These are phyloP conservation scores for Scelioninae gen. 2 DNA, from an alignment of 2,888 invertebrate species.

Conservation along the genomic window DNA sequence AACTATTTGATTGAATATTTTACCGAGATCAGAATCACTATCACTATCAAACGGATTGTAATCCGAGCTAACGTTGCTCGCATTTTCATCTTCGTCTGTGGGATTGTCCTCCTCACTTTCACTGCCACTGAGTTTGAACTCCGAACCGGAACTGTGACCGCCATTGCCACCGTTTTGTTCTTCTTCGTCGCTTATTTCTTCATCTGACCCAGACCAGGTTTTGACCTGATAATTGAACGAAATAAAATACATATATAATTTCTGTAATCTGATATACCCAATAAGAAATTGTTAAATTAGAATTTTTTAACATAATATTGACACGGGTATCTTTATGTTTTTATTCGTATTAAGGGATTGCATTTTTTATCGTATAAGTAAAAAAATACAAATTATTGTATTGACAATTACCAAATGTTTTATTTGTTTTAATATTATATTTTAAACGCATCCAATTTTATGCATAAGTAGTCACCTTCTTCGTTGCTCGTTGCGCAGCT, in stretches of 20 bases:
- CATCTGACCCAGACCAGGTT: constrained; percentile 74
- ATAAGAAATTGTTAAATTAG: no score
- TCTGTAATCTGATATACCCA: no score
- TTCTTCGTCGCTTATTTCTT: constrained; percentile 79
- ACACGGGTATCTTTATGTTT: no score
- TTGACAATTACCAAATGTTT: neutral
- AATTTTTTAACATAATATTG: no score
- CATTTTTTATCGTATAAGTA: no score
- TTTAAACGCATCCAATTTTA: no score
- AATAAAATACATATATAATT: no score
- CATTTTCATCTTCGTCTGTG: constrained; percentile 75
- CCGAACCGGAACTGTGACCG: constrained; percentile 76
- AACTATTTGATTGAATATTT: no score
- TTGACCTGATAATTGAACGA: no score
- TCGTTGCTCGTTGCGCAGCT: constrained; percentile 78
- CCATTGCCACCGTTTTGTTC: constrained; percentile 69
- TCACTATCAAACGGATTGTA: constrained; percentile 95
- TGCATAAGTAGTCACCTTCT: no score
- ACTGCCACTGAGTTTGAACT: constrained; percentile 77
- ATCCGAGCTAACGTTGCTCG: constrained; percentile 84
- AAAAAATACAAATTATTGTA: neutral
- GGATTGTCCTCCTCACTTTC: constrained; percentile 73
- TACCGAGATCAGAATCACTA: constrained; percentile 87
- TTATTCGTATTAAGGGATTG: no score
- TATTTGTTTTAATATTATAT: no score